phyloP scores from a whole-genome alignment of 2,888 invertebrate genomes.

The Acronicta aceris region DNA sequence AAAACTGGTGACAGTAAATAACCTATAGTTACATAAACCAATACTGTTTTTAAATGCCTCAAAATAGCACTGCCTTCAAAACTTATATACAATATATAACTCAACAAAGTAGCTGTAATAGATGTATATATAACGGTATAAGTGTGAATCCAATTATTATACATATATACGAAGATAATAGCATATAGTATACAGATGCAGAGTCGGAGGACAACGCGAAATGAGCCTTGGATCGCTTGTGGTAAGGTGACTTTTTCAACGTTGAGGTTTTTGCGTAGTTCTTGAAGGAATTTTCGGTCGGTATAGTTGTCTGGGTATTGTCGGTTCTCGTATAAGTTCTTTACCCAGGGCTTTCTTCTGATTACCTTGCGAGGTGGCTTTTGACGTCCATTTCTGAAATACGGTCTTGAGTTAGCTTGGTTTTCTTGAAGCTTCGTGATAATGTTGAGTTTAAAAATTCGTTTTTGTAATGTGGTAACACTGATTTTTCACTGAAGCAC shows the following conservation, averaged over 20 bases:
- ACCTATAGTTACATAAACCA: constrained; percentile 95
- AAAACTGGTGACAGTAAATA: constrained; percentile 97
- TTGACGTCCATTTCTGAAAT: constrained; percentile 80
- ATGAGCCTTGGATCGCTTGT: constrained; percentile 93
- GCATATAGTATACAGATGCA: constrained; percentile 93
- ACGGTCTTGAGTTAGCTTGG: constrained; percentile 55
- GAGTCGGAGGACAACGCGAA: constrained; percentile 94
- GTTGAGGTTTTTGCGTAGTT: constrained; percentile 95
- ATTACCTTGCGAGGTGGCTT: constrained; percentile 66
- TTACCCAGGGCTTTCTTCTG: constrained; percentile 92
- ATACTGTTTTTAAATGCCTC: constrained; percentile 93
- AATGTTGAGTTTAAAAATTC: neutral
- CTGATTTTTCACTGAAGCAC: constrained; percentile 14
- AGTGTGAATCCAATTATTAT: constrained; percentile 91
- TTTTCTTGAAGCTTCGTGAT: constrained; percentile 41
- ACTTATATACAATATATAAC: constrained; percentile 90
- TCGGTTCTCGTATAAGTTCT: constrained; percentile 96
- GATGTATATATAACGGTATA: constrained; percentile 90
- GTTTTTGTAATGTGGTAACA: neutral
- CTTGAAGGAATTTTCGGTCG: constrained; percentile 95
- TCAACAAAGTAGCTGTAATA: constrained; percentile 87
- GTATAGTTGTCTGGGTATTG: constrained; percentile 98
- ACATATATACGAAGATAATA: constrained; percentile 92
- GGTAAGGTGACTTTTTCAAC: constrained; percentile 92
- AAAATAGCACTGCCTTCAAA: constrained; percentile 68